Evolutionary conservation across 1,140 invertebrate genomes (phyloP).

Genomic region (Drosophila tsacasi): DNA sequence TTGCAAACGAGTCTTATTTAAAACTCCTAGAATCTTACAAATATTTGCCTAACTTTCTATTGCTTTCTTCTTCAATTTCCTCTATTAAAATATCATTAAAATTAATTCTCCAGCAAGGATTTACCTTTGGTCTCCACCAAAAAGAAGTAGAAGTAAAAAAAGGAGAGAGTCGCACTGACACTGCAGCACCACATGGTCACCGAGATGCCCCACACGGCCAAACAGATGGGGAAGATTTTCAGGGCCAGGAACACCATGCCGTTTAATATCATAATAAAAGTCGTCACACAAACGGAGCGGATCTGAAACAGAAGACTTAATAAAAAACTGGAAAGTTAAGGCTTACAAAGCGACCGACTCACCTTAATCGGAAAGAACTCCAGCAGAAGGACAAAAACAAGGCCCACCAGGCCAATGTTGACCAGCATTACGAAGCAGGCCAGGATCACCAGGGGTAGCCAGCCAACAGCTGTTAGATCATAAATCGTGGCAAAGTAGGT

Average conservation of each 20-base stretch:
- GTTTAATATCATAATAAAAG: slow-evolving; percentile 53
- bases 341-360: neutral
- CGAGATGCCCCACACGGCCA: slow-evolving; percentile 54
- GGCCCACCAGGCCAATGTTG: slow-evolving; percentile 68
- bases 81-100: too few relatives aligned
- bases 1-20: neutral
- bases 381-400: slow-evolving; percentile 69
- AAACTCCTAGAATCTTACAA: neutral
- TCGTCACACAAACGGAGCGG: slow-evolving; percentile 53
- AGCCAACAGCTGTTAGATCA: slow-evolving; percentile 45
- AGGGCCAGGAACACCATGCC: slow-evolving; percentile 52
- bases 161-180: slow-evolving; percentile 23
- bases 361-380: slow-evolving; percentile 72
- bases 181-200: slow-evolving; percentile 54
- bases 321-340: fast-evolving
- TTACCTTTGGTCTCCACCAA: slow-evolving; percentile 70
- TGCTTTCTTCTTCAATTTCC: neutral
- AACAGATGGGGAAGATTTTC: slow-evolving; percentile 70
- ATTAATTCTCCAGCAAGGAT: slow-evolving; percentile 55
- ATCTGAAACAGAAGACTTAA: slow-evolving; percentile 39
- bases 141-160: slow-evolving; percentile 48
- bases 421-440: slow-evolving; percentile 60
- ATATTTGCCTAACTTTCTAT: too few relatives aligned
- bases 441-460: slow-evolving; percentile 67
- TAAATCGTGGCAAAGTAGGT: slow-evolving; percentile 35